A percentile compares a stretch with the other conserved stretches of the same genome.
Evolutionary conservation across 2,113 vertebrate genomes (phyloP).

Genomic region (Halcyon malimbica): DNA sequence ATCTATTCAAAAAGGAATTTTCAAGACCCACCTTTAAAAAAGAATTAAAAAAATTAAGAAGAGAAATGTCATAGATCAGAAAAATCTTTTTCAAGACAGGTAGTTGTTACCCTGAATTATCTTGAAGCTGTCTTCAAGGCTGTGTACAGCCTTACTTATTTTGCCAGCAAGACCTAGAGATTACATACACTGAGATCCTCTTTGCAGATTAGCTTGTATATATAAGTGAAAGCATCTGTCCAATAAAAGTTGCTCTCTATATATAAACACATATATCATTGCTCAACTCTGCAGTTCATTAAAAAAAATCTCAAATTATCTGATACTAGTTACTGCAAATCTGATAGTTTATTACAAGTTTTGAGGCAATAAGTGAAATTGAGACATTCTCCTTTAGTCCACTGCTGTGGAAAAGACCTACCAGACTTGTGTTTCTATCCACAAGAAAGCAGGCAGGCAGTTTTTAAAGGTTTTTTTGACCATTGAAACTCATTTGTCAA

Average conservation of each 20-base stretch:
- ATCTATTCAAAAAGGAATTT: background rate
- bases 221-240: background rate
- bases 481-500: background rate
- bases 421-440: background rate
- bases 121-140: background rate
- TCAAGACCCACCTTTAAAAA: background rate
- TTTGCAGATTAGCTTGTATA: background rate
- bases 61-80: fast-evolving
- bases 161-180: background rate
- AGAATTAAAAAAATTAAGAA: background rate
- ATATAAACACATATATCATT: background rate
- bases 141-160: background rate
- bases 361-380: background rate
- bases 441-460: background rate
- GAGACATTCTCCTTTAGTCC: background rate
- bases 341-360: background rate
- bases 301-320: background rate
- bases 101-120: background rate
- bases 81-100: background rate
- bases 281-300: background rate
- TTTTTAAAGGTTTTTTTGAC: background rate
- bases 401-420: background rate
- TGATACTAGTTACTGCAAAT: background rate
- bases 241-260: background rate
- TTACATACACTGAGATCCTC: background rate